phyloP scores from a whole-genome alignment of 2,113 vertebrate genomes.

The Phalacrocorax carbo region DNA sequence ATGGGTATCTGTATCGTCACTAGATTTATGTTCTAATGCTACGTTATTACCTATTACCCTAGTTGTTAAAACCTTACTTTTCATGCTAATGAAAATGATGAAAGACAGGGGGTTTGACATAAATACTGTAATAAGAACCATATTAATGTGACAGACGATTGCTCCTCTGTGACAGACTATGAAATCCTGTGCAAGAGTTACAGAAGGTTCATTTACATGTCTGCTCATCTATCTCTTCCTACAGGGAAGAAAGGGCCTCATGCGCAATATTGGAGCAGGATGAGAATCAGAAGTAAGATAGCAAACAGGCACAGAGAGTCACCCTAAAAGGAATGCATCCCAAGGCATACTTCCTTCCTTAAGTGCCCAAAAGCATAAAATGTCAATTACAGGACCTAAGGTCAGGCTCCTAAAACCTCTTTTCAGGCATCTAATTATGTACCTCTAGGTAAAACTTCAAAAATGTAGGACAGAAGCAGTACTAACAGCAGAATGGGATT shows the following conservation, averaged over 20 bases:
- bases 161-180: conserved; percentile 62
- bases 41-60: conserved; percentile 53
- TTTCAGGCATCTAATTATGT: neutral
- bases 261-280: neutral
- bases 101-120: conserved; percentile 55
- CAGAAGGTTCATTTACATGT: conserved; percentile 41
- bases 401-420: neutral
- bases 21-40: conserved; percentile 54
- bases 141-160: conserved; percentile 63
- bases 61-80: conserved; percentile 66
- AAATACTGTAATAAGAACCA: conserved; percentile 62
- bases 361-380: neutral
- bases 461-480: neutral
- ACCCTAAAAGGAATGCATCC: neutral
- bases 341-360: neutral
- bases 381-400: neutral
- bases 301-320: neutral
- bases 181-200: conserved; percentile 49
- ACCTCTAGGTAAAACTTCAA: neutral
- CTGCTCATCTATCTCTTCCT: neutral
- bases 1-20: conserved; percentile 2
- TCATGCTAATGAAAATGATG: conserved; percentile 65
- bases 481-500: neutral
- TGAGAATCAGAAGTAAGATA: neutral
- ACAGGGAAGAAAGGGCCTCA: neutral